Conservation (phyloP, 2,888 invertebrate species). For the Trichogramma evanescens region DNA sequence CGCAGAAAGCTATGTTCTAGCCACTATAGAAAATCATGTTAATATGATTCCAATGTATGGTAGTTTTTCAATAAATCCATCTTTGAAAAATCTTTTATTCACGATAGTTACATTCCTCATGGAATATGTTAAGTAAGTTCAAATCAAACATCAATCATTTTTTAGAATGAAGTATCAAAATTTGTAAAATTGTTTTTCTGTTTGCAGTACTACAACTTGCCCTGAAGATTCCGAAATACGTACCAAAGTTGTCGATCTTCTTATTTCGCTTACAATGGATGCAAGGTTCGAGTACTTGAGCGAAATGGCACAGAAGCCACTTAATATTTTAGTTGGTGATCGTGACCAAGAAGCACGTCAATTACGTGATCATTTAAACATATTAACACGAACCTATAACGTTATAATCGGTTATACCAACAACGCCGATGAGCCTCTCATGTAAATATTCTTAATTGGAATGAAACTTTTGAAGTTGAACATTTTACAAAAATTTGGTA, state of each 20-base stretch:
- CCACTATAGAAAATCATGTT: slow-evolving; percentile 63
- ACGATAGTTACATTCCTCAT: slow-evolving; percentile 60
- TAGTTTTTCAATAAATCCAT: slow-evolving; percentile 56
- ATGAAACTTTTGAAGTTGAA: not conserved
- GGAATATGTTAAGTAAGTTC: slow-evolving; percentile 53
- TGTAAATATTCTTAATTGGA: slow-evolving; percentile 30
- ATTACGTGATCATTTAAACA: slow-evolving; percentile 57
- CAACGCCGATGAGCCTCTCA: slow-evolving; percentile 36
- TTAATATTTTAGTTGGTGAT: slow-evolving; percentile 60
- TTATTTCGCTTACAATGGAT: slow-evolving; percentile 73
- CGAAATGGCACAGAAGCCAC: slow-evolving; percentile 56
- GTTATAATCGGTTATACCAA: slow-evolving; percentile 59
- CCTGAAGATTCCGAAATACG: slow-evolving; percentile 60
- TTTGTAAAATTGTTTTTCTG: not conserved
- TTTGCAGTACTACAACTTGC: slow-evolving; percentile 43
- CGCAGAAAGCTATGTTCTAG: slow-evolving; percentile 74
- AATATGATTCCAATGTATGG: slow-evolving; percentile 57
- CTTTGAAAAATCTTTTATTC: slow-evolving; percentile 59
- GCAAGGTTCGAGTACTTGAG: slow-evolving; percentile 68
- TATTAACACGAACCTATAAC: slow-evolving; percentile 62
- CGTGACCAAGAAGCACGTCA: slow-evolving; percentile 61
- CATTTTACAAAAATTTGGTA: not conserved
- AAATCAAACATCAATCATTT: not conserved
- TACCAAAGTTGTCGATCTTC: slow-evolving; percentile 59
- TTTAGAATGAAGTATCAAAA: not conserved